Base-by-base conservation (phyloP, 2,113 vertebrate genomes). In the Oryzias woworae region DNA sequence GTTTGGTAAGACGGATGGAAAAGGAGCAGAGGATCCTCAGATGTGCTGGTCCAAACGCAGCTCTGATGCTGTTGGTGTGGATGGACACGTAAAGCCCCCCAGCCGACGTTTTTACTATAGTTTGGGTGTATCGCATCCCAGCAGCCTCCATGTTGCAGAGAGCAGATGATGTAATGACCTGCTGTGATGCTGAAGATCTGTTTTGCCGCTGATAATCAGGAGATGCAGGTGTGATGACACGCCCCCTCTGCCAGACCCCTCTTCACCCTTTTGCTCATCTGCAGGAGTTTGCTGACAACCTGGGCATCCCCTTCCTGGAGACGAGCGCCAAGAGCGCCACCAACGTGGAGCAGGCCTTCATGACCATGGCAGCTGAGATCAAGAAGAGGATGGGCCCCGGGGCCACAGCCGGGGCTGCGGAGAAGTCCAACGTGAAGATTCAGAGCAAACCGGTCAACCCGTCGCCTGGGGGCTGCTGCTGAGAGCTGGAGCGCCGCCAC, bases 271-370 rank as follows among this genome's bases (percentile, higher is more conserved):
- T 36, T 36, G 8, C 20, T 12, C 10, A 31, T 0, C 46, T 0
- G 42, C 91, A 98, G 97, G 96, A 96, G 89, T 98, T 98, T 90
- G 95, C 96, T 14, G 96, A 98, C 90, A 96, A 94, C 76, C 87
- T 98, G 85, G 93, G 94, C 78, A 98, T 98, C 89, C 97, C 96
- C 0, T 98, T 98, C 92, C 90, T 98, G 93, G 96, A 98, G 94
- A 96, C 95, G 74, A 98, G 97, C 81, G 97, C 97, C 78, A 98
- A 98, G 92, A 98, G 97, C 3, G 93, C 96, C 92, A 97, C 94
- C 83, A 98, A 98, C 62, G 97, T 98, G 92, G 97, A 98, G 91
- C 97, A 98, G 91, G 97, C 96, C 92, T 98, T 98, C 94, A 98
- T 98, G 96, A 98, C 96, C 70, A 98, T 98, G 97, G 96, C 96